phyloP scores from a whole-genome alignment of 2,888 invertebrate genomes.

The Lasioglossum malachurum region DNA sequence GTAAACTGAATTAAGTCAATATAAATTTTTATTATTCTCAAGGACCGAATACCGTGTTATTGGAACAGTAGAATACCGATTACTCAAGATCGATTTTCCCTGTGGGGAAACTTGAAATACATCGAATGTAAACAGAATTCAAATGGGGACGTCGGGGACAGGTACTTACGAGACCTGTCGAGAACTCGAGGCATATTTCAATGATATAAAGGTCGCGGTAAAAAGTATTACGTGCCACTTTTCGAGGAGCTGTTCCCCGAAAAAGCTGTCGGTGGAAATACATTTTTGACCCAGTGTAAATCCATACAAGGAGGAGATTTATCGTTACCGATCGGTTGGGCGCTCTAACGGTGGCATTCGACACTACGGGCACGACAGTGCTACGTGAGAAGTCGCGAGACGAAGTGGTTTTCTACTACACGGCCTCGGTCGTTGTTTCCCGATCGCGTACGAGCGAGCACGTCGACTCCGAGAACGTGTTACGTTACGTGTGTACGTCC shows the following conservation, averaged over 20 bases:
- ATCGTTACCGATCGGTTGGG: conserved; percentile 66
- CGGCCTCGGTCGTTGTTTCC: conserved; percentile 50
- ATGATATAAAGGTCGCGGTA: background rate
- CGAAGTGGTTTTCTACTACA: conserved; percentile 45
- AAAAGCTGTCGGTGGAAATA: background rate
- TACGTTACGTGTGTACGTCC: background rate
- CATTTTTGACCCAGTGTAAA: conserved; percentile 39
- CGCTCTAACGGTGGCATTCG: conserved; percentile 73
- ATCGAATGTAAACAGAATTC: background rate
- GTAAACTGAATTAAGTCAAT: no score
- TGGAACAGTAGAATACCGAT: background rate
- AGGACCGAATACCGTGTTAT: background rate
- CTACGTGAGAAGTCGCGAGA: conserved; percentile 58
- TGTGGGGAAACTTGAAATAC: background rate
- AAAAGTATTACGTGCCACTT: conserved; percentile 2
- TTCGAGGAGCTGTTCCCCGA: background rate
- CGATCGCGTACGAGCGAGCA: conserved; percentile 27
- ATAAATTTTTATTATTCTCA: background rate
- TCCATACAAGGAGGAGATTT: conserved; percentile 61
- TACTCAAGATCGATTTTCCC: background rate
- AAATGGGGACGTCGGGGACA: background rate
- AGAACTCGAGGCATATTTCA: background rate
- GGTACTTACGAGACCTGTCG: background rate
- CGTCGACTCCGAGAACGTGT: conserved; percentile 23
- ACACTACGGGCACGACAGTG: conserved; percentile 64